phyloP scores from a whole-genome alignment of 2,797 vertebrate genomes.

The Lates japonicus region DNA sequence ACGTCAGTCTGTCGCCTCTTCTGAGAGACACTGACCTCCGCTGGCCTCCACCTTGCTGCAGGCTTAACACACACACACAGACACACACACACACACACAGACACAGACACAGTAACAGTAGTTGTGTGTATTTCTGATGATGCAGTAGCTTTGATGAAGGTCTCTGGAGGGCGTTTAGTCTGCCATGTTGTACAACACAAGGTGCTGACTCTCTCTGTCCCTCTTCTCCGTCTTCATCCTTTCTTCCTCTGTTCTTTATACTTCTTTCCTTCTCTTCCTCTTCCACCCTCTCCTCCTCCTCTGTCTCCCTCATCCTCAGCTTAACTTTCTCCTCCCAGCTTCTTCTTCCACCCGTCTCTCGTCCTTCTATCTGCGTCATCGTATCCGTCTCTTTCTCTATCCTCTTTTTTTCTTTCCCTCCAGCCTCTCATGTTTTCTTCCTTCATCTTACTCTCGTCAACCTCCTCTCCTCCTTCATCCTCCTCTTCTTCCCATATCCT shows the following conservation, averaged over 20 bases:
- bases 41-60: slow-evolving; percentile 43
- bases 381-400: neutral
- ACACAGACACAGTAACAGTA: neutral
- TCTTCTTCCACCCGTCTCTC: neutral
- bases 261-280: neutral
- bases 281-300: neutral
- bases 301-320: too few species aligned
- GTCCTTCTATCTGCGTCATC: neutral
- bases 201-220: slow-evolving; percentile 19
- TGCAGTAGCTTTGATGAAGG: slow-evolving; percentile 52
- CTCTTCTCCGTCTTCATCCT: too few species aligned
- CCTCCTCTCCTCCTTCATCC: too few species aligned
- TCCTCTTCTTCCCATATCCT: too few species aligned
- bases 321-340: too few species aligned
- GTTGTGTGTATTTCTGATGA: slow-evolving; percentile 37
- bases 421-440: too few species aligned
- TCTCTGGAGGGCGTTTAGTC: slow-evolving; percentile 59
- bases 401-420: neutral
- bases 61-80: slow-evolving; percentile 18
- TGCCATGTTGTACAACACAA: slow-evolving; percentile 49
- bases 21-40: slow-evolving; percentile 45
- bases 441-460: neutral
- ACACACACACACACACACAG: slow-evolving; percentile 22
- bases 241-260: neutral
- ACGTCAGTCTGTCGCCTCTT: slow-evolving; percentile 33